These are phyloP conservation scores for Trichacis sp. DNA, from an alignment of 2,888 invertebrate genomes.

Conservation along the genomic window DNA sequence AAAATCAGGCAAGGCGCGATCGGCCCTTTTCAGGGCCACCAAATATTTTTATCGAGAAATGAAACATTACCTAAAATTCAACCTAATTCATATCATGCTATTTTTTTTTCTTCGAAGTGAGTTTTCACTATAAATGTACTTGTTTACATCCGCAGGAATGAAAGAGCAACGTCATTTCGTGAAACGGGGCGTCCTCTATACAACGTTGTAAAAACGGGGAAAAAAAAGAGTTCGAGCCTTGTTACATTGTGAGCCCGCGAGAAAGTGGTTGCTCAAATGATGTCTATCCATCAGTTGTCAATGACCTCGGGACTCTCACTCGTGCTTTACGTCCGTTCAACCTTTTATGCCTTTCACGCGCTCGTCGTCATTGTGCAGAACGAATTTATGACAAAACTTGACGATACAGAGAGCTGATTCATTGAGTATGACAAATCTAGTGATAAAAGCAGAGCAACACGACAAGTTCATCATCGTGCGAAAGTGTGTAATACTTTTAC, in stretches of 20 bases:
- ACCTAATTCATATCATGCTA: too few relatives aligned
- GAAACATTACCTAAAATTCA: too few relatives aligned
- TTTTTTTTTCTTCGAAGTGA: too few relatives aligned
- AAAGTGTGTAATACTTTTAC: background rate
- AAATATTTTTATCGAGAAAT: too few relatives aligned
- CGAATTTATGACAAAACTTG: conserved; percentile 36
- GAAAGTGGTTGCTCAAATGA: conserved; percentile 43
- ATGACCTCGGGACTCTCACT: conserved; percentile 46
- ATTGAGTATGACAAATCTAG: conserved; percentile 2
- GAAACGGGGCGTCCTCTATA: too few relatives aligned
- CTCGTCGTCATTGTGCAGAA: conserved; percentile 31
- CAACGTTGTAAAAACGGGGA: background rate
- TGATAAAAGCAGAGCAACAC: background rate
- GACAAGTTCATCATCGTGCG: background rate
- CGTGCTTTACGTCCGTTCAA: conserved; percentile 35
- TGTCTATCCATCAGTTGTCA: conserved; percentile 44
- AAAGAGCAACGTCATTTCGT: too few relatives aligned
- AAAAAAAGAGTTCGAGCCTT: conserved; percentile 12
- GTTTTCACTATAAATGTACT: too few relatives aligned
- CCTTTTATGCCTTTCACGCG: conserved; percentile 35
- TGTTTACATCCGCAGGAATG: too few relatives aligned
- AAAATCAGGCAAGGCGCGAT: too few relatives aligned
- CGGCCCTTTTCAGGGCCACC: too few relatives aligned
- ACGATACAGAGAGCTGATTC: conserved; percentile 29
- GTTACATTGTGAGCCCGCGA: conserved; percentile 26